Evolutionary conservation across 2,888 invertebrate genomes (phyloP).

Genomic region (Agrotis exclamationis): DNA sequence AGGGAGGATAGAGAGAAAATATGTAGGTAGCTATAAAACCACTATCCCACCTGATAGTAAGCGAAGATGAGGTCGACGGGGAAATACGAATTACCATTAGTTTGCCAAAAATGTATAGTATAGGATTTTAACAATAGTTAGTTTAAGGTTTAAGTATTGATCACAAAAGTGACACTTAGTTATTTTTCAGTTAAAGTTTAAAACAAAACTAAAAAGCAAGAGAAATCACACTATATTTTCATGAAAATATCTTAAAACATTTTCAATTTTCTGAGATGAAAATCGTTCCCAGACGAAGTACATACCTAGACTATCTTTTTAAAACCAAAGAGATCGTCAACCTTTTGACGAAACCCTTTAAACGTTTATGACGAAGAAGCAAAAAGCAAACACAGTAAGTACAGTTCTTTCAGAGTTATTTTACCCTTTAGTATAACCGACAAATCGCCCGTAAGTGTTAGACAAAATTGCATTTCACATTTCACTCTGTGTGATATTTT

Average conservation of each 20-base stretch:
- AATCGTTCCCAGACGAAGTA: constrained; percentile 34
- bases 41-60: too few relatives aligned
- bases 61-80: too few relatives aligned
- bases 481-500: too few relatives aligned
- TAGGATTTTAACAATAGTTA: too few relatives aligned
- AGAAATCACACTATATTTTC: neutral
- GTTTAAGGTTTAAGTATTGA: too few relatives aligned
- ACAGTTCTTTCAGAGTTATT: neutral
- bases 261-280: constrained; percentile 26
- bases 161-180: too few relatives aligned
- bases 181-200: too few relatives aligned
- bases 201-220: neutral
- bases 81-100: too few relatives aligned
- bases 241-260: constrained; percentile 14
- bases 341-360: constrained; percentile 44
- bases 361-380: constrained; percentile 34
- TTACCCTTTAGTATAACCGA: neutral
- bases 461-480: too few relatives aligned
- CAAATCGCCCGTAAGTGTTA: too few relatives aligned
- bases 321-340: constrained; percentile 43
- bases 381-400: constrained; percentile 39
- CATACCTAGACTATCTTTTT: constrained; percentile 30
- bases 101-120: too few relatives aligned
- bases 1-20: neutral
- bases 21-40: neutral